These are phyloP conservation scores for Zosterops borbonicus DNA, from an alignment of 2,113 vertebrate species.

Conservation along the genomic window DNA sequence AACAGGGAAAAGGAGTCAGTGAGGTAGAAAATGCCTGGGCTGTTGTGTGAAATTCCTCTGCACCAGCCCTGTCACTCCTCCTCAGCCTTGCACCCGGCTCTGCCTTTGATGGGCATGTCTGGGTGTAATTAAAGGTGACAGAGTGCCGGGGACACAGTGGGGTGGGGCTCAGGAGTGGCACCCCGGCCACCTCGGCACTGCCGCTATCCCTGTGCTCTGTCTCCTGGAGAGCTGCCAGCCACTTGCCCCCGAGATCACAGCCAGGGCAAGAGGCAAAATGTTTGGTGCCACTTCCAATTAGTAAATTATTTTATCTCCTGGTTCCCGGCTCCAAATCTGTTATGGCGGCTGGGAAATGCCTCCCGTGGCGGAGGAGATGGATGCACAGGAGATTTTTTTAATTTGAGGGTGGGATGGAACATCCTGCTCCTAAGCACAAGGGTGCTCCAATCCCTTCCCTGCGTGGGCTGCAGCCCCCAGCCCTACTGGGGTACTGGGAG, in stretches of 20 bases:
- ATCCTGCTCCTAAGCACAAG: not conserved
- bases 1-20: constrained; percentile 23
- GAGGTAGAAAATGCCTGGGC: constrained; percentile 66
- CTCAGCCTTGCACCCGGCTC: constrained; percentile 31
- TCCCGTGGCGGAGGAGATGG: constrained; percentile 40
- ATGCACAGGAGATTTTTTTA: constrained; percentile 62
- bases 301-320: constrained; percentile 69
- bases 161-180: not conserved
- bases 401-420: not conserved
- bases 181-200: not conserved
- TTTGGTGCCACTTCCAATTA: constrained; percentile 75
- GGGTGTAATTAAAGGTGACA: constrained; percentile 38
- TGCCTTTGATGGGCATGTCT: constrained; percentile 41
- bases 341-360: constrained; percentile 44
- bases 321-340: constrained; percentile 17
- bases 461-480: not conserved
- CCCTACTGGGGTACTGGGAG: not conserved
- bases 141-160: not conserved
- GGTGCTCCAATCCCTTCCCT: not conserved
- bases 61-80: constrained; percentile 59
- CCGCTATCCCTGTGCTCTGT: not conserved
- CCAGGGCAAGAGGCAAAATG: constrained; percentile 73
- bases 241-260: constrained; percentile 54
- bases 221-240: constrained; percentile 43
- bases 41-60: constrained; percentile 63